Conservation (phyloP, 2,888 invertebrate species). For the Noctua janthe region DNA sequence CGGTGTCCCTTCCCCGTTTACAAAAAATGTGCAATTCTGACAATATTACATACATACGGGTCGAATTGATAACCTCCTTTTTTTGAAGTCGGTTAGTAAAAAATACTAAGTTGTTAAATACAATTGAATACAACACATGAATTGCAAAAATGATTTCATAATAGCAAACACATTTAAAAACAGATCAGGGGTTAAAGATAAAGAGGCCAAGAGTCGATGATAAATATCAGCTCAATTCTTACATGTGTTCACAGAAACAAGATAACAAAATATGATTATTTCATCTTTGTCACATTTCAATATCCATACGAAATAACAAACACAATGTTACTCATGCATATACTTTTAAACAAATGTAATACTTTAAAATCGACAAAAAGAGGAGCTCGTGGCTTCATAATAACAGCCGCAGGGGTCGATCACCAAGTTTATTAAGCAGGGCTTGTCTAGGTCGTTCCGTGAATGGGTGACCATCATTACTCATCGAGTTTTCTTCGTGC, state of each 20-base stretch:
- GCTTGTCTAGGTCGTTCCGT: too few species aligned
- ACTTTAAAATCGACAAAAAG: not conserved
- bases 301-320: constrained; percentile 48
- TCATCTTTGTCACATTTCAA: constrained; percentile 45
- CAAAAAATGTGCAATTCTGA: too few species aligned
- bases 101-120: constrained; percentile 21
- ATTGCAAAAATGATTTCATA: constrained; percentile 69
- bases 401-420: not conserved
- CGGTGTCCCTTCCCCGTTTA: too few species aligned
- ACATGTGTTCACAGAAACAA: constrained; percentile 40
- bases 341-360: not conserved
- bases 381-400: not conserved
- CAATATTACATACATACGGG: too few species aligned
- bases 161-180: constrained; percentile 66
- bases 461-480: too few species aligned
- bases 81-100: not conserved
- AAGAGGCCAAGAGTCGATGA: constrained; percentile 63
- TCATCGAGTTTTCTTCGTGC: too few species aligned
- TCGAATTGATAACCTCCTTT: too few species aligned
- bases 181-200: constrained; percentile 72
- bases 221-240: constrained; percentile 56
- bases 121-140: constrained; percentile 44
- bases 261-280: constrained; percentile 47
- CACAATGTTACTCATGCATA: constrained; percentile 36
- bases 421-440: not conserved